Evolutionary conservation across 64 coral and sea anemone genomes (phyloP), one percentile per base, ranked within the genome.

Genomic region (Montipora cactus): DNA sequence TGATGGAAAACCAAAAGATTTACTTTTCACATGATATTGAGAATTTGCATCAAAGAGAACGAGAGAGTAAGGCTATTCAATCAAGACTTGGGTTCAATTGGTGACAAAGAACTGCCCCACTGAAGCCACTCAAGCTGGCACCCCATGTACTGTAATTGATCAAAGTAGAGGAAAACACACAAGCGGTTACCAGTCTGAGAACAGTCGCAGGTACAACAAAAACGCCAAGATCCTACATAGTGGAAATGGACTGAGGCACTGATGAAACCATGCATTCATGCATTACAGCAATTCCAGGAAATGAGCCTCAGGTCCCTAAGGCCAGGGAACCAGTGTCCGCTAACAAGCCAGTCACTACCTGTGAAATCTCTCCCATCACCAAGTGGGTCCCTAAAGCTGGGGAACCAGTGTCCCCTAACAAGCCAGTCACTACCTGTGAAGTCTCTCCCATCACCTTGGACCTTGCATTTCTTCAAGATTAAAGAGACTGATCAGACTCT

Each of bases 151-250:
- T 28, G 28, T 28, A 25, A 0, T 76, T 50, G 13, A 82, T 94
- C n/a, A 46, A 80, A 76, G 93, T 83, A 19, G 1, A 12, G 15
- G 62, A 18, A 0, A 15, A 4, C 16, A 2, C 62, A 4, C 18
- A 64, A 52, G 59, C 59, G 9, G 66, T 73, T 72, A 64, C 46
- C 28, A 37, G 28, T 37, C 28, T 37, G 44, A 64, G 92, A 49
- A 73, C 58, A 79, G 66, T 73, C 59, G 49, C 46, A 47, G 64
- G 92, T 49, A 73, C 74, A 79, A 47, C 77, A 77, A 59, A 88
- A 79, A 93, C 76, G 69, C 84, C 84, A 10, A 25, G 74, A 18
- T 93, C 75, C 9, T 93, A 93, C 77, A n/a, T 80, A 46, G 71
- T 93, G 15, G 18, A 93, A 47, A 93, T 81, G 22, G 49, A 81